Percentiles rank a stretch among this genome's conserved stretches.
Evolutionary conservation across 2,888 invertebrate species (phyloP).

Genomic region (Melanostoma mellinum): DNA sequence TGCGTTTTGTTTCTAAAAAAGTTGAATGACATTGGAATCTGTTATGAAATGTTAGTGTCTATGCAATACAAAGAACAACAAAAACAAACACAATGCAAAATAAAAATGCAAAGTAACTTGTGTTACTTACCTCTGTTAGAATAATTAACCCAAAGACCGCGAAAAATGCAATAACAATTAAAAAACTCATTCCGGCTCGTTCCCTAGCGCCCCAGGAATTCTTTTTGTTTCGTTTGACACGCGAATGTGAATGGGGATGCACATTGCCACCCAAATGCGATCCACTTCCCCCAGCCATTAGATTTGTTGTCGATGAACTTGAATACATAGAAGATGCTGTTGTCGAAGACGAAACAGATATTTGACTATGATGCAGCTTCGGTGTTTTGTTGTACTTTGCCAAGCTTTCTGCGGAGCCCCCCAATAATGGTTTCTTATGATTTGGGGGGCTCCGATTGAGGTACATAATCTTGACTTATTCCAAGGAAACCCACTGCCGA

Average conservation of each 20-base stretch:
- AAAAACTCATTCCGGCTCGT: constrained; percentile 93
- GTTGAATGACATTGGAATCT: constrained; percentile 65
- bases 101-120: not conserved
- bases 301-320: constrained; percentile 71
- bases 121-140: constrained; percentile 88
- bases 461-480: constrained; percentile 76
- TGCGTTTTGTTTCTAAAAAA: constrained; percentile 24
- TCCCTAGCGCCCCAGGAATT: constrained; percentile 84
- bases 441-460: constrained; percentile 80
- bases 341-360: constrained; percentile 60
- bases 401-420: constrained; percentile 78
- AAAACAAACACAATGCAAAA: constrained; percentile 2
- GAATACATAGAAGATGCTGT: constrained; percentile 71
- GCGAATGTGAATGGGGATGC: constrained; percentile 59
- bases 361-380: constrained; percentile 44
- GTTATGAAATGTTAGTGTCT: constrained; percentile 38
- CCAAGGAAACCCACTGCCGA: constrained; percentile 41
- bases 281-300: constrained; percentile 58
- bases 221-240: constrained; percentile 80
- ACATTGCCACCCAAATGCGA: constrained; percentile 58
- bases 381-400: constrained; percentile 56
- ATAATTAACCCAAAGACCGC: constrained; percentile 94
- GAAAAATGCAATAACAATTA: constrained; percentile 95
- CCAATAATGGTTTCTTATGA: constrained; percentile 77
- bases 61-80: constrained; percentile 23